Conservation (phyloP, 2,888 invertebrate genomes). For the Aleiodes alternator region DNA sequence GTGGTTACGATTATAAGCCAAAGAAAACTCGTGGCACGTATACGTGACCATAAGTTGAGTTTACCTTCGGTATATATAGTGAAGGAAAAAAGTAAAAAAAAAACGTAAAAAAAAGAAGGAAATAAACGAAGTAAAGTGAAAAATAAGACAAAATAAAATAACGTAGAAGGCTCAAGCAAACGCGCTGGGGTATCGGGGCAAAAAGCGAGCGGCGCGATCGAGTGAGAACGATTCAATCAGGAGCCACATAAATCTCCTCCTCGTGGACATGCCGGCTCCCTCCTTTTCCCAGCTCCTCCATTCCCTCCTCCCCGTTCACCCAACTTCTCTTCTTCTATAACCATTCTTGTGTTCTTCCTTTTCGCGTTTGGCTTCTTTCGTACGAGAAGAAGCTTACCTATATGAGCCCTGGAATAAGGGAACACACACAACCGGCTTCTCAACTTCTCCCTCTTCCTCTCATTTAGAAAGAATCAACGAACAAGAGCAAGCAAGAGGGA, state of each 20-base stretch:
- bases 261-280: slow-evolving; percentile 69
- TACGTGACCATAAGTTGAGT: slow-evolving; percentile 57
- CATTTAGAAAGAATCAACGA: not conserved
- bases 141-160: not conserved
- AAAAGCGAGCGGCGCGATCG: slow-evolving; percentile 75
- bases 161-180: slow-evolving; percentile 11
- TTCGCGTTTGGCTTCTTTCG: slow-evolving; percentile 46
- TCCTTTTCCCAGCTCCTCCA: slow-evolving; percentile 38
- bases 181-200: slow-evolving; percentile 63
- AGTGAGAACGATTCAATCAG: slow-evolving; percentile 76
- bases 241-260: slow-evolving; percentile 75
- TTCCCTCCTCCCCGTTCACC: slow-evolving; percentile 41
- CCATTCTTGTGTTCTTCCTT: slow-evolving; percentile 44
- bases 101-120: too few species aligned
- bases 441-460: slow-evolving; percentile 28
- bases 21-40: slow-evolving; percentile 45
- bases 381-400: slow-evolving; percentile 24
- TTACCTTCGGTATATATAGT: slow-evolving; percentile 26
- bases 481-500: not conserved
- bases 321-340: slow-evolving; percentile 42
- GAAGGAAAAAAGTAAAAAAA: not conserved
- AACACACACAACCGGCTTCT: slow-evolving; percentile 16
- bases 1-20: slow-evolving; percentile 31
- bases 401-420: not conserved
- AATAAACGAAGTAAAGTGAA: slow-evolving; percentile 14